Base-by-base conservation (phyloP, 2,888 invertebrate genomes). In the Ypsolopha scabrella region DNA sequence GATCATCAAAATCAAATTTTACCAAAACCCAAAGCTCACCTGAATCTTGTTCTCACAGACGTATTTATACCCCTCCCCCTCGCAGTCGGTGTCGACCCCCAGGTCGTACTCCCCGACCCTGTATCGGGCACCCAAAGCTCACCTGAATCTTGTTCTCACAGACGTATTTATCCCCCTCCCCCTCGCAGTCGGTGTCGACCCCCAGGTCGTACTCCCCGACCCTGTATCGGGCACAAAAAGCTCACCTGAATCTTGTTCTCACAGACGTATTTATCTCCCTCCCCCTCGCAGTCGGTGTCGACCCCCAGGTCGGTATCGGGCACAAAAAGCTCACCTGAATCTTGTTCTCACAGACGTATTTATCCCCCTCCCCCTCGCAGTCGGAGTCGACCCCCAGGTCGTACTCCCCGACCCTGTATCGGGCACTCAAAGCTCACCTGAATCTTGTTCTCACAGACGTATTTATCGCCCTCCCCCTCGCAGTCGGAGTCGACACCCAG, bases 331-430 rank as follows among this genome's bases (percentile, higher is more conserved):
- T n/a, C n/a, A n/a, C n/a, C n/a, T n/a, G n/a, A 2, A 58, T 35
- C 7, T 50, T 37, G 8, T 41, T 41, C 41, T 59, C 55, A 50
- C 58, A 59, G 10, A 44, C 39, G n/a, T 47, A 38, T 2, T 49
- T 53, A 0, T 55, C 55, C 0, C 52, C 52, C 1, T 49, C 38
- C 7, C 55, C 57, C 38, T 58, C 55, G 37, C 85, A 85, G 57
- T 81, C 80, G 6, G 52, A 49, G 1, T 59, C 62, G 7, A 59
- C 59, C 0, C 54, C 48, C 7, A 69, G 54, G 54, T 80, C 63
- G 48, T 81, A 70, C 54, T 85, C 85, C 1, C 82, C 83, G 41
- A 85, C 57, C 7, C 86, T 68, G n/a, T 79, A 68, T 2, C 69
- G 70, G 45, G 72, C 60, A n/a, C n/a, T n/a, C n/a, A n/a, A n/a